Evolutionary conservation across 2,888 invertebrate species (phyloP).

Genomic region (Stenotaenia linearis): DNA sequence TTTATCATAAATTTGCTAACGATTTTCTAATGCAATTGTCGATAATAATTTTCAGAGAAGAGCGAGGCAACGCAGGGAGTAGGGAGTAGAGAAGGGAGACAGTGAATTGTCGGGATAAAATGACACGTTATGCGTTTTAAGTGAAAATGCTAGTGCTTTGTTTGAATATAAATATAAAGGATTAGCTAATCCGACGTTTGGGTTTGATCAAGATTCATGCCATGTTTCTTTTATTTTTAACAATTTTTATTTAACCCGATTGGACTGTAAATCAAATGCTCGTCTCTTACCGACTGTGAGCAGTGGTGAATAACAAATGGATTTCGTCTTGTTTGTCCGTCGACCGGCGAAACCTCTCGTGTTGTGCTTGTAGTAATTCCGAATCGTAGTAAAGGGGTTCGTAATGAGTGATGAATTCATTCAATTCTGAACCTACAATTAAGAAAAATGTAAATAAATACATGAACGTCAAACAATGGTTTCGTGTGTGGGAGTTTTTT

Average conservation of each 20-base stretch:
- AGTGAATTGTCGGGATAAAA: neutral
- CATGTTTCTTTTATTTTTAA: constrained; percentile 5
- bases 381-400: constrained; percentile 71
- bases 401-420: constrained; percentile 73
- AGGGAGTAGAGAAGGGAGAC: neutral
- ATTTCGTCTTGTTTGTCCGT: constrained; percentile 50
- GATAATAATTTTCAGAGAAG: constrained; percentile 1
- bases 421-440: constrained; percentile 59
- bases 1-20: constrained; percentile 22
- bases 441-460: constrained; percentile 1
- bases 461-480: no score
- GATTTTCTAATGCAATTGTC: constrained; percentile 26
- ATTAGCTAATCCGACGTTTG: neutral
- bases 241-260: neutral
- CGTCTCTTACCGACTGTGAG: constrained; percentile 58
- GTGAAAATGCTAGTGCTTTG: neutral
- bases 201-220: neutral
- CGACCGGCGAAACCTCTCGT: constrained; percentile 49
- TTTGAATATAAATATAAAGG: neutral
- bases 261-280: constrained; percentile 17
- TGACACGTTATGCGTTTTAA: neutral
- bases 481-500: no score
- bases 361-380: constrained; percentile 48
- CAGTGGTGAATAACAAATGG: constrained; percentile 58
- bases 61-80: neutral